Base-by-base conservation (phyloP, 37 sponge, comb jelly and placozoan species). In the Axinella damicornis region DNA sequence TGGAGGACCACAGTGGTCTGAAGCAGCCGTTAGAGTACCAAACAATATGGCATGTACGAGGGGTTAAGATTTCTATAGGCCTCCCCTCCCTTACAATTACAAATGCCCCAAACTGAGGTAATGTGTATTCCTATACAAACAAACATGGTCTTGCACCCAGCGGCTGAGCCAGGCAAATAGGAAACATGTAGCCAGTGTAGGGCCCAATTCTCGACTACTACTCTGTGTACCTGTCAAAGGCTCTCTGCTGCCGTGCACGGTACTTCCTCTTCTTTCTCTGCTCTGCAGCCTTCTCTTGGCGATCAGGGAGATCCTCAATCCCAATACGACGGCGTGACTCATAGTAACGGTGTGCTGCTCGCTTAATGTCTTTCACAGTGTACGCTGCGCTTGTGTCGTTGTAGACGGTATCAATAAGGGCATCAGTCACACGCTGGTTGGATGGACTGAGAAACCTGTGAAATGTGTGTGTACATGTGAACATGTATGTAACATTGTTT, bases 181-280 rank as follows among this genome's bases (percentile, higher is more conserved):
- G 28, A 31, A 4, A 16, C 33, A 28, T 27, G 66, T 25, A 2
- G 5, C 5, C 66, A 66, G 17, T 16, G 32, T 25, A 16, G 66
- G 16, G 16, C 2, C 54, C 22, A 9, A 0, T 25, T 58, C 1
- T 1, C 38, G 25, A 79, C 41, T 65, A 68, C 76, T 0, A 57
- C 6, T 20, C 32, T 76, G 32, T 25, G 24, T 27, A 83, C 83
- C 77, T 71, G 53, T 88, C 77, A 35, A 34, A 88, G 0, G 90
- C 74, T 21, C 94, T 75, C 79, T 93, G 94, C 62, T 93, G 94
- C 17, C 94, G 35, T 19, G 94, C 94, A 13, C 94, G 74, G 39
- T 93, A 86, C 72, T 93, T 93, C 22, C 94, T 81, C 80, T 71
- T 93, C 90, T 89, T 93, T 65, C 83, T 82, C 83, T 93, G 94